Percentiles rank a stretch among this genome's conserved stretches.
Conservation (phyloP, 1,140 invertebrate species). For the Drosophila bifasciata region DNA sequence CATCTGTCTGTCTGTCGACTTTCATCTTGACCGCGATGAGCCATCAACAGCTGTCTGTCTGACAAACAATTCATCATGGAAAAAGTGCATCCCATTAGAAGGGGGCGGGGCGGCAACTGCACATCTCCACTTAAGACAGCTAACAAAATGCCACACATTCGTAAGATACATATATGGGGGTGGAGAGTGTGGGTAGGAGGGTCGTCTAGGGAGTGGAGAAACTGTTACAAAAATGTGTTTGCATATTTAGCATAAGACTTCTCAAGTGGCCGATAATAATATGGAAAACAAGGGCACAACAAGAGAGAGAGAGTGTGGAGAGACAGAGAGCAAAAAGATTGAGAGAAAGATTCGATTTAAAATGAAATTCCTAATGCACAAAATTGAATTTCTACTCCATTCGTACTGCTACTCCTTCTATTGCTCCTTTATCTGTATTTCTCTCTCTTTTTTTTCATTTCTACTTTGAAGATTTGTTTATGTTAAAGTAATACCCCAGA, state of each 20-base stretch:
- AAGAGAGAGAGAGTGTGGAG: too few relatives aligned
- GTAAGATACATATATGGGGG: neutral
- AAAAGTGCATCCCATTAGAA: slow-evolving; percentile 57
- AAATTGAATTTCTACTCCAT: slow-evolving; percentile 40
- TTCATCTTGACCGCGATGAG: slow-evolving; percentile 66
- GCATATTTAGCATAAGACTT: slow-evolving; percentile 68
- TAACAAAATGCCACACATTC: slow-evolving; percentile 54
- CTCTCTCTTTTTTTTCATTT: slow-evolving; percentile 5
- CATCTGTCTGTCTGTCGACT: slow-evolving; percentile 39
- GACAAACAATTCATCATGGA: slow-evolving; percentile 66
- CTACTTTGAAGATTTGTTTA: slow-evolving; percentile 37
- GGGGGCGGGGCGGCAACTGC: slow-evolving; percentile 3
- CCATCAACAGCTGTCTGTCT: slow-evolving; percentile 55
- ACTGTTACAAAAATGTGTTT: slow-evolving; percentile 69
- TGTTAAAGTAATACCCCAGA: slow-evolving; percentile 54
- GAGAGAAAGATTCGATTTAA: slow-evolving; percentile 10
- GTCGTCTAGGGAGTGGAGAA: slow-evolving; percentile 9
- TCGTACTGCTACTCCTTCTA: too few relatives aligned
- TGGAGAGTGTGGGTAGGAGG: too few relatives aligned
- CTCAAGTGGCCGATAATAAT: slow-evolving; percentile 62
- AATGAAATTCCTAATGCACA: slow-evolving; percentile 43
- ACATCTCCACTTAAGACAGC: slow-evolving; percentile 55
- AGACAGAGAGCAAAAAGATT: neutral
- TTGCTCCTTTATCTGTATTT: neutral
- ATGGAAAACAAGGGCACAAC: slow-evolving; percentile 21